Percentiles rank a stretch among this genome's conserved stretches.
Evolutionary conservation across 2,113 vertebrate genomes (phyloP).

Genomic region (Agapornis roseicollis): DNA sequence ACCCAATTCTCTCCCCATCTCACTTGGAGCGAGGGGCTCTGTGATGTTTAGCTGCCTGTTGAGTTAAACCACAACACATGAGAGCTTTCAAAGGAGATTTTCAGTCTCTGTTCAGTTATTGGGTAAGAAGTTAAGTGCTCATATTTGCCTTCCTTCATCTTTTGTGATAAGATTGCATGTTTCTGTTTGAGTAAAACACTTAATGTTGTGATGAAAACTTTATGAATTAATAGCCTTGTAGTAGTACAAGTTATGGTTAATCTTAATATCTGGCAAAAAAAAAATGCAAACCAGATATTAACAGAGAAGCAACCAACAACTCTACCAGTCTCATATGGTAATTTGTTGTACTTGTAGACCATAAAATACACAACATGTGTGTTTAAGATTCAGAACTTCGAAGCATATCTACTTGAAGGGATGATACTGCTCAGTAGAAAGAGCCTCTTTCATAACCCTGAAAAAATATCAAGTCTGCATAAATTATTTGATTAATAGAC

Average conservation of each 20-base stretch:
- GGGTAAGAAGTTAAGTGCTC: not conserved
- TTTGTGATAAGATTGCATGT: not conserved
- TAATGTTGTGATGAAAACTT: not conserved
- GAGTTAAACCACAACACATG: not conserved
- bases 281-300: not conserved
- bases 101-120: not conserved
- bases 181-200: not conserved
- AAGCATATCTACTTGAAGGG: not conserved
- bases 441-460: slow-evolving; percentile 16
- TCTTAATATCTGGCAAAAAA: not conserved
- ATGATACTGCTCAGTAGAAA: not conserved
- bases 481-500: slow-evolving; percentile 2
- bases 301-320: not conserved
- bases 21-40: not conserved
- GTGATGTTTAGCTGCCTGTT: not conserved
- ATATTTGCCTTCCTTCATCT: not conserved
- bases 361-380: not conserved
- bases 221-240: not conserved
- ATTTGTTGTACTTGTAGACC: not conserved
- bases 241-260: not conserved
- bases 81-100: not conserved
- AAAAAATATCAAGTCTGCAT: slow-evolving; percentile 29
- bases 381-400: not conserved
- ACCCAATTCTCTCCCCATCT: not conserved
- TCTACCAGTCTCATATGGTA: not conserved